Conservation (phyloP, 2,888 invertebrate species). For the Cheiracanthium punctorium region DNA sequence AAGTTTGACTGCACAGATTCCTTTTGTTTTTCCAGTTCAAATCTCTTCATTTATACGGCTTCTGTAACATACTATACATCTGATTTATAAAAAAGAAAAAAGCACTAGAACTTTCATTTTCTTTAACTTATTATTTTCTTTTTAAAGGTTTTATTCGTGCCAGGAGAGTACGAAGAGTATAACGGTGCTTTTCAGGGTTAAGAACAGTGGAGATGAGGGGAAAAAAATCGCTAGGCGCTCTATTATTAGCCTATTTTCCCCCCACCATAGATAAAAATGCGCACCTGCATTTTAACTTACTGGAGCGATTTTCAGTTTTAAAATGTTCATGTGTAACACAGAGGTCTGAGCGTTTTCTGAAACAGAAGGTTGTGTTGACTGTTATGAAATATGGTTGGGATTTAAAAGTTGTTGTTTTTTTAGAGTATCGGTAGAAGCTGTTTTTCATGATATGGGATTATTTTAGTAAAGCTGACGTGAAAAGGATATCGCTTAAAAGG, state of each 20-base stretch:
- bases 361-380: background rate
- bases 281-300: conserved; percentile 2
- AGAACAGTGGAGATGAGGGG: background rate
- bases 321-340: background rate
- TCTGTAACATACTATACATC: background rate
- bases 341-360: background rate
- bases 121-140: background rate
- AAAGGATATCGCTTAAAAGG: background rate
- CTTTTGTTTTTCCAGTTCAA: background rate
- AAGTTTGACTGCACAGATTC: background rate
- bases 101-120: background rate
- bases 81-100: background rate
- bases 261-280: conserved; percentile 12
- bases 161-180: background rate
- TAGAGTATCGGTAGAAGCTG: too few relatives aligned
- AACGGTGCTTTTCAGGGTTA: conserved; percentile 15
- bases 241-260: conserved; percentile 5
- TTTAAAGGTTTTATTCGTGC: background rate
- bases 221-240: background rate
- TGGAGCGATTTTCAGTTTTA: background rate
- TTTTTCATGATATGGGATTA: too few relatives aligned
- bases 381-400: background rate
- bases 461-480: too few relatives aligned
- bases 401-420: too few relatives aligned
- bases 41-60: background rate